These are phyloP conservation scores for Rostratula benghalensis DNA, from an alignment of 2,113 vertebrate species.

Conservation along the genomic window DNA sequence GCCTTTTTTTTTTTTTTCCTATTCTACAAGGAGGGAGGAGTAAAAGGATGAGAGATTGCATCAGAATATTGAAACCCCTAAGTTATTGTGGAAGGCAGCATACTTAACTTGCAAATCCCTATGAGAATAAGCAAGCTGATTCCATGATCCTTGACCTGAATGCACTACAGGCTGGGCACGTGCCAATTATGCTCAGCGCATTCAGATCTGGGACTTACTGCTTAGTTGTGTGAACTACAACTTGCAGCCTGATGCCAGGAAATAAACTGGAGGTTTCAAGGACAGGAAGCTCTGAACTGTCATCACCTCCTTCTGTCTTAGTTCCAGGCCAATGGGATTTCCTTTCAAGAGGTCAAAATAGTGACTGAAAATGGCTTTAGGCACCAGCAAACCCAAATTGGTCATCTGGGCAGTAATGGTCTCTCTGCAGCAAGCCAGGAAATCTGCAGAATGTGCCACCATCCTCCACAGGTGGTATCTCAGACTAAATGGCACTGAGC, in stretches of 20 bases:
- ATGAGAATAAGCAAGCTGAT: not conserved
- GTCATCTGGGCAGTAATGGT: not conserved
- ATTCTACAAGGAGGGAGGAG: not conserved
- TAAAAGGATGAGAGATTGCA: not conserved
- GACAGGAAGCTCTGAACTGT: not conserved
- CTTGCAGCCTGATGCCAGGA: slow-evolving; percentile 6
- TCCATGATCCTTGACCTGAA: not conserved
- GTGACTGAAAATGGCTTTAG: not conserved
- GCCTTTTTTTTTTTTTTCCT: not conserved
- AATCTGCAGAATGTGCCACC: accelerated
- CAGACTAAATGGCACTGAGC: not conserved
- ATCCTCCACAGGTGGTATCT: accelerated
- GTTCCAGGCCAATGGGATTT: slow-evolving; percentile 10
- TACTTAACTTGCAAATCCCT: not conserved
- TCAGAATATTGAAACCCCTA: not conserved
- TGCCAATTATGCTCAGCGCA: slow-evolving; percentile 2
- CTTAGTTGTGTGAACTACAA: not conserved
- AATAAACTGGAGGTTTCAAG: slow-evolving; percentile 26
- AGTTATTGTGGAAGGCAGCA: not conserved
- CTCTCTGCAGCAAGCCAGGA: not conserved
- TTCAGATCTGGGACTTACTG: slow-evolving; percentile 21
- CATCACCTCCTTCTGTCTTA: not conserved
- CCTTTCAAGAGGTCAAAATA: not conserved
- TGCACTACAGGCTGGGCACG: not conserved
- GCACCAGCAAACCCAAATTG: not conserved